Evolutionary conservation across 2,113 vertebrate species (phyloP), one percentile per base, ranked within the genome.

Genomic region (Prochilodus magdalenae): DNA sequence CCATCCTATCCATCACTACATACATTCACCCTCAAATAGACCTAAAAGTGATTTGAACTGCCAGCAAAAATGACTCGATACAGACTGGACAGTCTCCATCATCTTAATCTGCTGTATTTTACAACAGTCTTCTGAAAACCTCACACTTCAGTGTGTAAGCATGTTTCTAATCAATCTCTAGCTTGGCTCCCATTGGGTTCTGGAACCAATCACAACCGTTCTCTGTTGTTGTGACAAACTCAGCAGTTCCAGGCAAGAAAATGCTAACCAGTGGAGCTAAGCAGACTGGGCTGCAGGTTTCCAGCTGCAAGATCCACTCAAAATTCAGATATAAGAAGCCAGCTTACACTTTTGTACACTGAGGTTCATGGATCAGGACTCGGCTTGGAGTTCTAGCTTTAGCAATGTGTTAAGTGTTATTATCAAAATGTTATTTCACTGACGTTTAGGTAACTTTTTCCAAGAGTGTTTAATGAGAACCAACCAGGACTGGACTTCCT

Each of bases 1-100:
- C 12, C n/a, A 24, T 55, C 53, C 20, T 11, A 55, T 55, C 14
- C 20, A 22, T 60, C 57, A 60, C 57, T 60, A 60, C 57, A 60
- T 26, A 60, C n/a, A 60, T 60, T 60, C 57, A 60, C 57, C 57
- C 57, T 60, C 57, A 60, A 60, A 60, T n/a, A 26, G 57, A n/a
- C 26, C n/a, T 60, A n/a, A 26, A 26, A 60, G n/a, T 65, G 26
- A 29, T 24, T 29, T 10, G 12, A 20, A 22, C n/a, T 10, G 26
- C 18, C 24, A 30, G 51, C 4, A 20, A 30, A 16, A 47, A 51
- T 27, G 71, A 62, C 57, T 26, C 77, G 40, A 20, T 33, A 36
- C 11, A 66, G 2, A 12, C 22, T 26, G 30, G 47, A 2, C 13
- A 14, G 24, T 15, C 74, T 66, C 18, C 2, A 26, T 15, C 57